These are phyloP conservation scores for Branchipolynoe longqiensis DNA, from an alignment of 2,888 invertebrate species.

Conservation along the genomic window DNA sequence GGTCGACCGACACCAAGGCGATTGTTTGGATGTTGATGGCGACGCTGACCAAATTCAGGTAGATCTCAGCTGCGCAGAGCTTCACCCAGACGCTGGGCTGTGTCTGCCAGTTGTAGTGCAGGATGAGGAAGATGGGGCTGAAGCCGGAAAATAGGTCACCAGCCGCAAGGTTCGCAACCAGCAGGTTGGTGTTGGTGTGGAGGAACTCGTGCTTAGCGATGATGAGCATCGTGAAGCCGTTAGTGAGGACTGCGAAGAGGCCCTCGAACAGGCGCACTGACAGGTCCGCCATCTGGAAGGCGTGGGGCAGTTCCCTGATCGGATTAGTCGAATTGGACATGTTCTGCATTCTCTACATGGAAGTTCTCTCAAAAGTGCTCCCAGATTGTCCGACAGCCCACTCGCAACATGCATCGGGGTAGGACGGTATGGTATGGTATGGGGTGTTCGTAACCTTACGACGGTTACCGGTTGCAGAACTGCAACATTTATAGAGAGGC, in stretches of 20 bases:
- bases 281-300: background rate
- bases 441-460: no score
- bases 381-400: no score
- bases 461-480: no score
- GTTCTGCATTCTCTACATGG: no score
- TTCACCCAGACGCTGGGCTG: background rate
- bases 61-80: background rate
- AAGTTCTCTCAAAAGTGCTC: no score
- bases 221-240: background rate
- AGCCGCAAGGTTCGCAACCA: background rate
- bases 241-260: background rate
- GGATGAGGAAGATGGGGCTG: background rate
- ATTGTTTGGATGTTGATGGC: background rate
- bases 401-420: no score
- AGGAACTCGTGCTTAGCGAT: slow-evolving; percentile 18
- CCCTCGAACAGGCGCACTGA: background rate
- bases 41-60: background rate
- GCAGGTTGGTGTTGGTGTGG: background rate
- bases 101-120: background rate
- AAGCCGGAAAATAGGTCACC: background rate
- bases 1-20: background rate
- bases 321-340: no score
- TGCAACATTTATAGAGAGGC: no score
- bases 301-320: background rate
- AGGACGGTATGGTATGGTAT: no score